A percentile compares a stretch with the other conserved stretches of the same genome.
phyloP scores from a whole-genome alignment of 2,113 vertebrate genomes.

The Motacilla tschutschensis region DNA sequence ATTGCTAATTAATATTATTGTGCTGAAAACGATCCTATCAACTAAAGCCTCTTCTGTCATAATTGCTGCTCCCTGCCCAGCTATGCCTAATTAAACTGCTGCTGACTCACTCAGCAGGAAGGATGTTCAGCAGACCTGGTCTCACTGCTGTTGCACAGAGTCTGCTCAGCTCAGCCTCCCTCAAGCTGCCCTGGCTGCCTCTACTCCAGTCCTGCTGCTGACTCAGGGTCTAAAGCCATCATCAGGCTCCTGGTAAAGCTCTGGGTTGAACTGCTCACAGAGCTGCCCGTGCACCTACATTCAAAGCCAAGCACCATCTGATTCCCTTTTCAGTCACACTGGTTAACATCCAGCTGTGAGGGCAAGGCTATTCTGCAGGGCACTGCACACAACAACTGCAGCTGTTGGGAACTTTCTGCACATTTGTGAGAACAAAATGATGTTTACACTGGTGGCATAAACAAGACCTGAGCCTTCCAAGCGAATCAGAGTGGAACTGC shows the following conservation, averaged over 20 bases:
- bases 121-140: background rate
- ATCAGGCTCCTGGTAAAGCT: background rate
- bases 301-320: background rate
- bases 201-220: background rate
- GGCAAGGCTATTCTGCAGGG: background rate
- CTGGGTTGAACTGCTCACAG: background rate
- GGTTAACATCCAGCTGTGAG: background rate
- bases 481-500: background rate
- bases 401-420: background rate
- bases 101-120: constrained; percentile 7
- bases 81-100: constrained; percentile 19
- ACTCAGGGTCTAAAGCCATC: background rate
- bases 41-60: constrained; percentile 21
- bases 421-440: background rate
- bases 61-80: constrained; percentile 27
- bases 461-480: background rate
- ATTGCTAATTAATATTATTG: constrained; percentile 47
- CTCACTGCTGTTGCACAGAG: background rate
- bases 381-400: background rate
- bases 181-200: background rate
- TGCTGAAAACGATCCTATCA: constrained; percentile 49
- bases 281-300: background rate
- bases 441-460: background rate
- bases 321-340: background rate
- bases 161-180: background rate